These are phyloP conservation scores for Uropsilus gracilis DNA, from an alignment of 2,113 vertebrate species.

Conservation along the genomic window DNA sequence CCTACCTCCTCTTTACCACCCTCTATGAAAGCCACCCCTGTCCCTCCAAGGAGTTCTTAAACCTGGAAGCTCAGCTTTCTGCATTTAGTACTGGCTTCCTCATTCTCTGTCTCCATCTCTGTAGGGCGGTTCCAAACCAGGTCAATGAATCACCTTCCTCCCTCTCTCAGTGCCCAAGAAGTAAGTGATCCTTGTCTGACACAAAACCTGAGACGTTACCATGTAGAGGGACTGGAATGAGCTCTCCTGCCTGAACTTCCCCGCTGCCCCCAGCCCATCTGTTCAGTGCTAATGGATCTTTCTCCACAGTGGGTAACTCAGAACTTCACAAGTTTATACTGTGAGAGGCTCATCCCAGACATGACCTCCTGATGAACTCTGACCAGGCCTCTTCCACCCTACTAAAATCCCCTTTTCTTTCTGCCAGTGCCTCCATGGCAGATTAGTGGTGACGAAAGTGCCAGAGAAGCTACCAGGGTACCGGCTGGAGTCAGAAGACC, in stretches of 20 bases:
- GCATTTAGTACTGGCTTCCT: neutral
- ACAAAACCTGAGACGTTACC: neutral
- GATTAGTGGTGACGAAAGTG: neutral
- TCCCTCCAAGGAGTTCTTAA: neutral
- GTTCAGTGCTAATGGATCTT: neutral
- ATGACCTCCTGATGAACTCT: neutral
- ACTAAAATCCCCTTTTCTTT: neutral
- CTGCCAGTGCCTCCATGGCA: neutral
- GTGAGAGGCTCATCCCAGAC: neutral
- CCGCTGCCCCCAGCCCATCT: neutral
- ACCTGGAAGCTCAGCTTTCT: neutral
- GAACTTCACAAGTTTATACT: neutral
- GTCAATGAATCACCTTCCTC: constrained; percentile 50
- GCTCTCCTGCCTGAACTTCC: neutral
- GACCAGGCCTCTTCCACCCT: neutral
- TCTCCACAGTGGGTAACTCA: neutral
- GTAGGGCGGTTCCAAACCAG: constrained; percentile 4
- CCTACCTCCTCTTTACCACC: neutral
- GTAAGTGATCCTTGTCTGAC: neutral
- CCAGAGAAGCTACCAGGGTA: neutral
- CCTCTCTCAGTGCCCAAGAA: neutral
- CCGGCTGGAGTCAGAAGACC: fast-evolving
- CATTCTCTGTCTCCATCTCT: neutral
- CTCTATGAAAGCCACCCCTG: neutral
- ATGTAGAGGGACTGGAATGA: neutral